Evolutionary conservation across 1,140 invertebrate species (phyloP).

Genomic region (Drosophila melanica): DNA sequence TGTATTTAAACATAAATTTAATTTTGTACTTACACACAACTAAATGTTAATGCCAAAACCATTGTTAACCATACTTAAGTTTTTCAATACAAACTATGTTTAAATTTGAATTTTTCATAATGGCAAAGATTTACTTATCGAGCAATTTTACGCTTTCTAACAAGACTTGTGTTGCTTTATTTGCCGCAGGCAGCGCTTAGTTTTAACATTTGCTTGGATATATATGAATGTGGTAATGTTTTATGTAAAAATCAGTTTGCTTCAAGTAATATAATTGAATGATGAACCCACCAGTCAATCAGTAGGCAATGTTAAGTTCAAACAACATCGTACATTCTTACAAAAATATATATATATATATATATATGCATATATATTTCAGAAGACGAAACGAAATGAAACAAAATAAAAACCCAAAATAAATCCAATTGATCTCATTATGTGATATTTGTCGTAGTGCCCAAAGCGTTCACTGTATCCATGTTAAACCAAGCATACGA

Average conservation of each 20-base stretch:
- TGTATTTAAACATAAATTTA: conserved; percentile 26
- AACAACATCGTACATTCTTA: conserved; percentile 55
- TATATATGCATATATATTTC: conserved; percentile 19
- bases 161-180: conserved; percentile 3
- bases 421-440: conserved; percentile 82
- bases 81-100: background rate
- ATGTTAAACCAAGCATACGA: conserved; percentile 65
- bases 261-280: conserved; percentile 28
- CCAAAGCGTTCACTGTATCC: conserved; percentile 79
- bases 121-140: conserved; percentile 31
- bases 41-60: background rate
- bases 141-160: conserved; percentile 4
- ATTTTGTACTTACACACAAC: conserved; percentile 32
- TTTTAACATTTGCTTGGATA: conserved; percentile 19
- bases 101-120: background rate
- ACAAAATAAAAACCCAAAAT: conserved; percentile 60
- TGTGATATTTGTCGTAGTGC: conserved; percentile 82
- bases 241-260: conserved; percentile 23
- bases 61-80: conserved; percentile 18
- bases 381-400: conserved; percentile 18
- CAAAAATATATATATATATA: conserved; percentile 28
- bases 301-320: conserved; percentile 59
- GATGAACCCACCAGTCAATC: conserved; percentile 56
- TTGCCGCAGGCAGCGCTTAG: conserved; percentile 5
- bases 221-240: conserved; percentile 3